Base-by-base conservation (phyloP, 2,888 invertebrate species). In the Thereva nobilitata region DNA sequence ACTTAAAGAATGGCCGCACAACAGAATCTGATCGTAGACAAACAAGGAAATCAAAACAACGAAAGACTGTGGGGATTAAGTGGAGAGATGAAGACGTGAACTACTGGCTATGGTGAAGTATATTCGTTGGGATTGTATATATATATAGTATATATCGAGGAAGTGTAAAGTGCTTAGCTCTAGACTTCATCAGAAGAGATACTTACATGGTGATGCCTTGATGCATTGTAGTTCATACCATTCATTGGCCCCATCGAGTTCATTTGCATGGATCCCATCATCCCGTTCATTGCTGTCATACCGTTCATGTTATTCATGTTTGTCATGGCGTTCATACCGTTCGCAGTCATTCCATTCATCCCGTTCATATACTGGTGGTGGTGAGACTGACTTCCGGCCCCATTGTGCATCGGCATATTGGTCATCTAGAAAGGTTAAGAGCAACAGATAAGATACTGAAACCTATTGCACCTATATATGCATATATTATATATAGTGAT, bases 321-420 rank as follows among this genome's bases (percentile, higher is more conserved):
- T 67, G 76, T 76, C 79, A 82, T 82, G 71, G 75, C 77, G 71
- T 74, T 78, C 77, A 82, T 82, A 67, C 78, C 77, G 70, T 83
- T 87, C 68, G 83, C 83, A 74, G 78, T 79, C 80, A 80, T 81
- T 65, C 79, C 84, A 70, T 84, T 84, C 83, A 84, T 83, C 23
- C 73, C 72, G 50, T 78, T 79, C 77, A 79, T 78, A 69, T 79
- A 79, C 64, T 78, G 80, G 73, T 75, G 75, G 53, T 73, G 73
- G 67, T 74, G 73, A 68, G 73, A 56, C 69, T 75, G 74, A 69
- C 73, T 71, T 67, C 74, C 74, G 10, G 66, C 74, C 23, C 69
- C 70, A 55, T 49, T 55, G 37, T 63, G 61, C 50, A 63, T 42
- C 44, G 55, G 67, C 72, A 72, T 72, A 52, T 71, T 70, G 57